Evolutionary conservation across 2,888 invertebrate genomes (phyloP).

Genomic region (Osmoderma eremita): DNA sequence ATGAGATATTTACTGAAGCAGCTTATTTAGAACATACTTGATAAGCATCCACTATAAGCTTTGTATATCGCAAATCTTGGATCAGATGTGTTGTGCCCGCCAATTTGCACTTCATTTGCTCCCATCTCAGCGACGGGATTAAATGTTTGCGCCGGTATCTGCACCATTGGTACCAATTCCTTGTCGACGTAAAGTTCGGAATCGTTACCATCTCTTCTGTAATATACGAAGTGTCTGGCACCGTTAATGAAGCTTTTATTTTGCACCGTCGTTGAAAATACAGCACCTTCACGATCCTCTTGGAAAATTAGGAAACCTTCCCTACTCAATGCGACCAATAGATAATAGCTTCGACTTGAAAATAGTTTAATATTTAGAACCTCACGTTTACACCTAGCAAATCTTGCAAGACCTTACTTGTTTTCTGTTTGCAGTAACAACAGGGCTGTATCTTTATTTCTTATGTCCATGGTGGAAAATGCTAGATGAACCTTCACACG

Average conservation of each 20-base stretch:
- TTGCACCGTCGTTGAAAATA: constrained; percentile 78
- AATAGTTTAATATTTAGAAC: constrained; percentile 34
- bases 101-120: constrained; percentile 86
- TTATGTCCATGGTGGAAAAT: constrained; percentile 83
- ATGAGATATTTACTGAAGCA: not conserved
- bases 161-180: constrained; percentile 75
- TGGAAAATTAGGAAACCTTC: constrained; percentile 87
- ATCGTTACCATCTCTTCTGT: constrained; percentile 75
- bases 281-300: constrained; percentile 83
- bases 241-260: constrained; percentile 86
- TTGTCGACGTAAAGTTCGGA: constrained; percentile 80
- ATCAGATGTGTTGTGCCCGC: constrained; percentile 86
- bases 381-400: constrained; percentile 8
- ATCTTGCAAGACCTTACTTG: constrained; percentile 67
- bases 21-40: constrained; percentile 73
- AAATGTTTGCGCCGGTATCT: constrained; percentile 75
- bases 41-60: constrained; percentile 89
- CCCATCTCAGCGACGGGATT: constrained; percentile 76
- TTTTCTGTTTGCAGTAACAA: constrained; percentile 85
- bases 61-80: constrained; percentile 84
- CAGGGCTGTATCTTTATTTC: constrained; percentile 82
- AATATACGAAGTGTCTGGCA: constrained; percentile 80
- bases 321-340: constrained; percentile 82
- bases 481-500: constrained; percentile 87
- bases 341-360: constrained; percentile 81